Conservation (phyloP, 2,797 vertebrate genomes). For the Mormyrus proboscirostris region DNA sequence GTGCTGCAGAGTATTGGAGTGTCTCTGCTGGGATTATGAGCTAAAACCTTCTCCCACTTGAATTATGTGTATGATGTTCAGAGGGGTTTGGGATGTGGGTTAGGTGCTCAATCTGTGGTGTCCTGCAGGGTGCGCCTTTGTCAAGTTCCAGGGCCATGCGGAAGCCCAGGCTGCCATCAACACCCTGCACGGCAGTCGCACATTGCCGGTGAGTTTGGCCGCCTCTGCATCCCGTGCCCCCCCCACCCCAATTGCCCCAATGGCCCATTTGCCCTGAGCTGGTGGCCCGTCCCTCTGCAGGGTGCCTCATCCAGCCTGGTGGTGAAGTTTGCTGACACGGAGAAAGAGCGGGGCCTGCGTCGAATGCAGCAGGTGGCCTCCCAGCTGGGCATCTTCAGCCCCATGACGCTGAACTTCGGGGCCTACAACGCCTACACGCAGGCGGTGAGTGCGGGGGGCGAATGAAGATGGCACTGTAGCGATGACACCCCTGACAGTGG, state of each 20-base stretch:
- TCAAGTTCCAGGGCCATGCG: slow-evolving; percentile 83
- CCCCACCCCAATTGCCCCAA: neutral
- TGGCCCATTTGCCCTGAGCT: neutral
- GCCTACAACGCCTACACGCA: slow-evolving; percentile 91
- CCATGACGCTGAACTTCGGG: slow-evolving; percentile 85
- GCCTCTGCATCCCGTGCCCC: neutral
- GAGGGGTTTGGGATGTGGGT: neutral
- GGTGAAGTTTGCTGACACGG: slow-evolving; percentile 92
- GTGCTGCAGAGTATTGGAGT: neutral
- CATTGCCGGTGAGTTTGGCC: slow-evolving; percentile 69
- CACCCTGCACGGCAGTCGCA: slow-evolving; percentile 83
- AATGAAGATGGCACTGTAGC: neutral
- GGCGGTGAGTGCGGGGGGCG: slow-evolving; percentile 62
- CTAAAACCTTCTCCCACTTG: neutral
- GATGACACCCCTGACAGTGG: neutral
- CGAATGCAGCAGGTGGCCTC: slow-evolving; percentile 91
- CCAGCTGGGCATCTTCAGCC: slow-evolving; percentile 88
- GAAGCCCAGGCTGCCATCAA: slow-evolving; percentile 90
- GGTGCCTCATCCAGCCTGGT: slow-evolving; percentile 90
- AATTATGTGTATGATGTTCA: neutral
- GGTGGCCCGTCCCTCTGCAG: slow-evolving; percentile 43
- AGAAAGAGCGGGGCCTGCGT: slow-evolving; percentile 83
- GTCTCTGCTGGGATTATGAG: neutral
- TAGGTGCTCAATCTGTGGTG: neutral
- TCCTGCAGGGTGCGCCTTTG: slow-evolving; percentile 78